Evolutionary conservation across 2,113 vertebrate species (phyloP), one percentile per base, ranked within the genome.

Genomic region (Rattus rattus): DNA sequence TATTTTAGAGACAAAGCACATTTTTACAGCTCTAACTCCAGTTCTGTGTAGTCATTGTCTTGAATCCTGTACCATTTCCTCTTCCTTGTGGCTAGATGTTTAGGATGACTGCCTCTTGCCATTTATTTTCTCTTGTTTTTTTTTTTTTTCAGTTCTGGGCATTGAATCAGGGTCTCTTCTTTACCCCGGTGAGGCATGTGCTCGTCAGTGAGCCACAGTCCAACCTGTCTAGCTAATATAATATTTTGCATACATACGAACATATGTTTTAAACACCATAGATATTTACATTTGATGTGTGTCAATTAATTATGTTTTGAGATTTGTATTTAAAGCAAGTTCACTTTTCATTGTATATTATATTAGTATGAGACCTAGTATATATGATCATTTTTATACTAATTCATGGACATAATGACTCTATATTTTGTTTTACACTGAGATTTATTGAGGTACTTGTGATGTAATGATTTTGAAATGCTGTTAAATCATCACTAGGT

Each of bases 21-120:
- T 39, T 92, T 97, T 96, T 87, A 92, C 4, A 73, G 16, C 90
- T 92, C 95, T 83, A 90, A 90, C 47, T 94, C n/a, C 65, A 89
- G 43, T 90, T 96, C 47, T 12, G 47, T 95, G 92, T 88, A 94
- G 54, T 90, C 24, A 97, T 70, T 77, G 17, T 86, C n/a, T 4
- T 67, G 13, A 61, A 63, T 90, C 30, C 24, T 92, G 81, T 54
- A 69, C n/a, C 61, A 88, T 88, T 95, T 95, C 28, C 39, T 92
- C 36, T 94, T 92, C 22, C 19, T 92, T 72, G 72, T 54, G 43
- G 12, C 33, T 93, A 26, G 1, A 90, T 84, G 26, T 94, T 95
- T 95, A 13, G 63, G 61, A 90, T 89, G 26, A 93, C 43, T 61
- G 43, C 63, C 72, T 61, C 7, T 69, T 28, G 59, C 28, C 63